phyloP scores from a whole-genome alignment of 2,888 invertebrate species.

The Erebia palarica region DNA sequence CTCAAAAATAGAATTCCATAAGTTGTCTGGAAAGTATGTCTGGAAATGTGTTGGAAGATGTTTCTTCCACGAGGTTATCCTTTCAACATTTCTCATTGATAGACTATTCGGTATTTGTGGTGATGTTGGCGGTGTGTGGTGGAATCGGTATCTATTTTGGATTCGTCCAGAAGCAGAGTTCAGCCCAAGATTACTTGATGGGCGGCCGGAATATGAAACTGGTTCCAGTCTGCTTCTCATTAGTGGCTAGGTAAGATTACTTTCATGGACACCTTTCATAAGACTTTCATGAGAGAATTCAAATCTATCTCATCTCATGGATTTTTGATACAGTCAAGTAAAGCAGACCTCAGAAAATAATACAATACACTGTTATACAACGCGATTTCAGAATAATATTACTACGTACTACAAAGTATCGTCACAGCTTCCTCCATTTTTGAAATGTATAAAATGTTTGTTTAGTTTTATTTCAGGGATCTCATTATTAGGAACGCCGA shows the following conservation, averaged over 20 bases:
- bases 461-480: conserved; percentile 89
- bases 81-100: conserved; percentile 78
- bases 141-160: conserved; percentile 91
- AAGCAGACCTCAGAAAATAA: too few species aligned
- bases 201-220: conserved; percentile 90
- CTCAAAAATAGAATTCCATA: conserved; percentile 7
- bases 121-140: conserved; percentile 88
- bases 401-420: too few species aligned
- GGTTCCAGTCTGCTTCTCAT: conserved; percentile 90
- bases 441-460: conserved; percentile 5
- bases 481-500: conserved; percentile 89
- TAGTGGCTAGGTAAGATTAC: conserved; percentile 87
- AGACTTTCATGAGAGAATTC: background rate
- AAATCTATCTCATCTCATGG: too few species aligned
- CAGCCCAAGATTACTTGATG: conserved; percentile 89
- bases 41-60: conserved; percentile 52
- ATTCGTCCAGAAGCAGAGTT: conserved; percentile 83
- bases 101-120: conserved; percentile 86
- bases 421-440: background rate
- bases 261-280: background rate
- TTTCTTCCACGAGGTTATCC: conserved; percentile 53
- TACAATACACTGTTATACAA: too few species aligned
- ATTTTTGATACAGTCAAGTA: too few species aligned
- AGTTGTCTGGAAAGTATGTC: conserved; percentile 39
- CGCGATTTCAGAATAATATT: too few species aligned